Evolutionary conservation across 1,140 invertebrate species (phyloP), one percentile per base, ranked within the genome.

Genomic region (Aphidius gifuensis): DNA sequence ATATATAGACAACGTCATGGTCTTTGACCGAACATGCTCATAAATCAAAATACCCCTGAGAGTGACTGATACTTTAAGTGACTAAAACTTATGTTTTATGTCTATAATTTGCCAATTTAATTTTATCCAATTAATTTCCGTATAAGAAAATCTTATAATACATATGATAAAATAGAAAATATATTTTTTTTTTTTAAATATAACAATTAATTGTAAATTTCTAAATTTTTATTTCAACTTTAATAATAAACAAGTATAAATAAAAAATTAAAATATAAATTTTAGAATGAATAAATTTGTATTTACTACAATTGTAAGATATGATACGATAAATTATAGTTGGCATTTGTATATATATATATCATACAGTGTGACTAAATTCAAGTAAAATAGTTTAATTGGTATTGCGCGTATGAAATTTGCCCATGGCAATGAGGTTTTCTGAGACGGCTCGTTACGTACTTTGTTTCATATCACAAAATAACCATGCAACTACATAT

Each of bases 361-460:
- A 55, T 42, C 42, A 55, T 16, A 43, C 43, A 62, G 43, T 53
- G 65, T 59, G 68, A 61, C 23, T 32, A 32, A 32, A 32, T 32
- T 32, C 23, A 32, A 32, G 23, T 32, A 32, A 32, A 32, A 32
- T 32, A 32, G 4, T 32, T 32, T 32, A 62, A 70, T 72, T 69
- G 57, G 61, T 58, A 65, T 66, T 71, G 66, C 70, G 46, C 62
- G 57, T 59, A 51, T 64, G 56, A 64, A 64, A 51, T 69, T 64
- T 60, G 57, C 70, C 66, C 57, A 56, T 66, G 67, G 66, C 68
- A 64, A 43, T 63, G 64, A 60, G 62, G 70, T 68, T 70, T 61
- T 68, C 71, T 72, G 2, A 32, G 23, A 66, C 68, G 65, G 61
- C 71, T 75, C 71, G 71, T 74, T 75, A 75, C 66, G 68, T 65